Base-by-base conservation (phyloP, 2,888 invertebrate species). In the Cryptophagus acutangulus region DNA sequence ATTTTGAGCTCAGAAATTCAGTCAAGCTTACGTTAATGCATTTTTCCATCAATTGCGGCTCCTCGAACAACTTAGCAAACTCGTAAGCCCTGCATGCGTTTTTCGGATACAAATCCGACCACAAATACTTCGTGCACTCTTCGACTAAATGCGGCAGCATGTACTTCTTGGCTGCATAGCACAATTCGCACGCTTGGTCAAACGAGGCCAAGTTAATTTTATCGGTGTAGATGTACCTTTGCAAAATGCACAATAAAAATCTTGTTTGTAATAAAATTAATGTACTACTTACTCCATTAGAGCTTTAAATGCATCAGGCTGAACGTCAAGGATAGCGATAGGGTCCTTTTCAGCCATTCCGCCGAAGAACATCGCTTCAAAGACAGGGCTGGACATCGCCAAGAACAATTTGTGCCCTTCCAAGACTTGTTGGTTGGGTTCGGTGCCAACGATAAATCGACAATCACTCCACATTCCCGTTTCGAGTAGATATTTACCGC, bases 91-190 rank as follows among this genome's bases (percentile, higher is more conserved):
- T 71, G 50, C 88, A 89, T 1, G 87, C 89, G 67, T 88, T 89
- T 57, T 82, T 81, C 0, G 87, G 83, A 43, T 81, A 79, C 24
- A 86, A 66, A 63, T 86, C 84, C 1, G 84, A 82, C 87, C 88
- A 89, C n/a, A 90, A 70, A 58, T 81, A 89, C 46, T 82, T 78
- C 0, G 87, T 89, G 61, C 90, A 90, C 54, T 86, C 82, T 49
- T 87, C 83, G 0, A 89, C 87, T 5, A 90, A 73, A 65, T 84
- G 81, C 0, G 89, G 89, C 39, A 90, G 65, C 84, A 90, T 86
- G 57, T 90, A 90, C 59, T 90, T 90, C 59, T 90, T 90, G 6
- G 88, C 89, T 38, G 85, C 87, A 64, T 90, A 90, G 61, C 89
- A 90, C 20, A 90, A 65, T 57, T 90, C 89, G 63, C 88, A 89